Evolutionary conservation across 64 coral and sea anemone genomes (phyloP).

Genomic region (Hydrozoanthus tunicans): DNA sequence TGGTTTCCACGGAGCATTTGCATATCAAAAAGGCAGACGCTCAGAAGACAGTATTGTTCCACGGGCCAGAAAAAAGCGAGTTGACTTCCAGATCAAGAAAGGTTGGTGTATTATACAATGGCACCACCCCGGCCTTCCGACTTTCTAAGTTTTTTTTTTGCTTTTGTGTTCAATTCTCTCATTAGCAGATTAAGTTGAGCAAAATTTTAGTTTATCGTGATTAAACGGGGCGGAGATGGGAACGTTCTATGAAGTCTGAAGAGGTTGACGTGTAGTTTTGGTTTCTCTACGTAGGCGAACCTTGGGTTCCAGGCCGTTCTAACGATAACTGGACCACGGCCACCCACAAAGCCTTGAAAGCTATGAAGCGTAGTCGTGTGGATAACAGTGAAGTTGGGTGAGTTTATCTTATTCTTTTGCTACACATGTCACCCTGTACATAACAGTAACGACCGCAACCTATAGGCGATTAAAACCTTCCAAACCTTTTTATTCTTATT

Average conservation of each 20-base stretch:
- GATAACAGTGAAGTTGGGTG: conserved; percentile 4
- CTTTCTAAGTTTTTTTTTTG: too few relatives aligned
- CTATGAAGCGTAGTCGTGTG: conserved; percentile 44
- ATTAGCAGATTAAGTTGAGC: not conserved
- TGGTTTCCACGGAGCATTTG: not conserved
- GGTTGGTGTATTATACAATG: not conserved
- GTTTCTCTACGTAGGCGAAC: not conserved
- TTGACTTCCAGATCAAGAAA: conserved; percentile 14
- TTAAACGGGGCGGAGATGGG: not conserved
- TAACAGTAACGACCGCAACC: not conserved
- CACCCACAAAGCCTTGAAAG: too few relatives aligned
- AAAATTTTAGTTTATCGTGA: not conserved
- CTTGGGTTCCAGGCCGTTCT: not conserved
- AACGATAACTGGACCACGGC: not conserved
- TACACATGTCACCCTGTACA: not conserved
- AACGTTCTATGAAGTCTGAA: not conserved
- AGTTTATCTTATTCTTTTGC: not conserved
- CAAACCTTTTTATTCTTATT: too few relatives aligned
- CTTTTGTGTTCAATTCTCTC: too few relatives aligned
- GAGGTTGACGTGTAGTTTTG: not conserved
- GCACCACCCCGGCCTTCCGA: too few relatives aligned
- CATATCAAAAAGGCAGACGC: not conserved
- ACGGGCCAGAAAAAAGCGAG: not conserved
- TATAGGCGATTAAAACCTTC: too few relatives aligned
- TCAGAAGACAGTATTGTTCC: not conserved